These are phyloP conservation scores for Aphaenogaster floridana DNA, from an alignment of 1,140 invertebrate genomes.

Conservation along the genomic window DNA sequence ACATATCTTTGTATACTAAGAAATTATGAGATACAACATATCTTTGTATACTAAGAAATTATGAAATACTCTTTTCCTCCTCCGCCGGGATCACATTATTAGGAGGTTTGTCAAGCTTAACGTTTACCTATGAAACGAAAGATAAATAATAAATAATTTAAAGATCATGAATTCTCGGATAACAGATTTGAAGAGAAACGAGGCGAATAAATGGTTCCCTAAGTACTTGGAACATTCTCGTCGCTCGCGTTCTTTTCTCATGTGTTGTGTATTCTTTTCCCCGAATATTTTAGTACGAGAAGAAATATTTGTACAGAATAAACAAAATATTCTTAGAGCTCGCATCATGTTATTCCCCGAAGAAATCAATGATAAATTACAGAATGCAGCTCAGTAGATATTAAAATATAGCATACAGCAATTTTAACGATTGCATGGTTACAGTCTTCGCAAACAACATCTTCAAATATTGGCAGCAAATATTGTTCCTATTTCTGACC, in stretches of 20 bases:
- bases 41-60: not conserved
- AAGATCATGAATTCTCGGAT: conserved; percentile 33
- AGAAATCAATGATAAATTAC: conserved; percentile 31
- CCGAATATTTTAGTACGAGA: not conserved
- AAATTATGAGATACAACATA: not conserved
- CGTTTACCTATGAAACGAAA: conserved; percentile 48
- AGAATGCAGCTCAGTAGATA: conserved; percentile 26
- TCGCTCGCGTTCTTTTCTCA: not conserved
- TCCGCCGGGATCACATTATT: not conserved
- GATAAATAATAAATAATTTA: conserved; percentile 28
- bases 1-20: too few species aligned
- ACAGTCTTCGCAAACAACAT: conserved; percentile 20
- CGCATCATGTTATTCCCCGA: not conserved
- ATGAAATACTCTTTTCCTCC: too few species aligned
- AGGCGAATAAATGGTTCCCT: conserved; percentile 14
- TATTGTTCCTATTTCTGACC: conserved; percentile 9
- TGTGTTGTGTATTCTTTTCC: not conserved
- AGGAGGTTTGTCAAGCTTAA: not conserved
- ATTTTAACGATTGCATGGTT: not conserved
- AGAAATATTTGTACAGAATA: conserved; percentile 17
- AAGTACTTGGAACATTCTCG: conserved; percentile 11
- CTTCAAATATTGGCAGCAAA: conserved; percentile 47
- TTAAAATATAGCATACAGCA: conserved; percentile 31
- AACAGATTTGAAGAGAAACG: conserved; percentile 18
- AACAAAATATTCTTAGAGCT: conserved; percentile 9